Evolutionary conservation across 2,797 vertebrate species (phyloP).

Genomic region (Hoplostethus mediterraneus): DNA sequence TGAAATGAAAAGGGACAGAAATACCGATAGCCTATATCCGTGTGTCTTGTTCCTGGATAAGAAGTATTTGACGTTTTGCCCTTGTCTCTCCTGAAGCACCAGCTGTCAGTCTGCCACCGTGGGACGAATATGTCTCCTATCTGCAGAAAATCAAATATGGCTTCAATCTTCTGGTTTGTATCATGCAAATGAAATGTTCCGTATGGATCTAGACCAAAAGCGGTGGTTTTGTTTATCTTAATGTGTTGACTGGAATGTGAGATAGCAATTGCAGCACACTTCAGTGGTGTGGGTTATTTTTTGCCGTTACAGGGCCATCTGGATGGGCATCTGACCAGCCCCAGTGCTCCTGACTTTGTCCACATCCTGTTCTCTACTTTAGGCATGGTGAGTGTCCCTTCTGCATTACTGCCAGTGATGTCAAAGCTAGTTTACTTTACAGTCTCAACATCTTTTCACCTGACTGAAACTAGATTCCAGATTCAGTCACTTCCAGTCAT

Average conservation of each 20-base stretch:
- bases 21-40: not conserved
- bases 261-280: not conserved
- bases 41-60: not conserved
- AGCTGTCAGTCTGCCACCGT: slow-evolving; percentile 59
- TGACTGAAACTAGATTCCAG: not conserved
- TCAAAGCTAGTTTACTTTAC: not conserved
- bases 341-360: slow-evolving; percentile 75
- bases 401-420: not conserved
- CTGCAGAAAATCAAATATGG: slow-evolving; percentile 87
- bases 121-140: slow-evolving; percentile 71
- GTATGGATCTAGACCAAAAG: not conserved
- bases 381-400: slow-evolving; percentile 74
- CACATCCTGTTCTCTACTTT: slow-evolving; percentile 81
- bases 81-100: slow-evolving; percentile 31
- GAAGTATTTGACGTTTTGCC: not conserved
- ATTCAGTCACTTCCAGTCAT: not conserved
- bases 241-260: not conserved
- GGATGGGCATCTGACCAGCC: slow-evolving; percentile 60
- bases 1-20: too few relatives aligned
- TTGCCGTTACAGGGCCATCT: slow-evolving; percentile 78
- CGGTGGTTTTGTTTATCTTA: not conserved
- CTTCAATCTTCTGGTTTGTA: slow-evolving; percentile 85
- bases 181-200: too few relatives aligned
- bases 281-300: not conserved
- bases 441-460: not conserved